Evolutionary conservation across 2,113 vertebrate genomes (phyloP), one percentile per base, ranked within the genome.

Genomic region (Crypturellus undulatus): DNA sequence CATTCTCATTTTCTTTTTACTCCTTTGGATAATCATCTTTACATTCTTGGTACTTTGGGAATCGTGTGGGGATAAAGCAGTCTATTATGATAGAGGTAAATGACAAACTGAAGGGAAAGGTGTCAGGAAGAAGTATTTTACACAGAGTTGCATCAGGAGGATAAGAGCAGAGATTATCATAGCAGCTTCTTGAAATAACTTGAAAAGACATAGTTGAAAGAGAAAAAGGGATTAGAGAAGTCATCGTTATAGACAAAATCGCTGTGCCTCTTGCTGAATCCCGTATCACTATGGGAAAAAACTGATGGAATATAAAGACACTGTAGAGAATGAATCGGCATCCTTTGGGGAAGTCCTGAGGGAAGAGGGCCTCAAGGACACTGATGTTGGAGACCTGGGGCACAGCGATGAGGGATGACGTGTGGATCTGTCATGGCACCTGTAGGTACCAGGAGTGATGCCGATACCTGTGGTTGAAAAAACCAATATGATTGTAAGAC

Each of bases 61-160:
- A 42, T 76, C 75, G 28, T 78, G 43, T 60, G 68, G 65, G 68
- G 43, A 81, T 87, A 58, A 93, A 95, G 70, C 42, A 60, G 83
- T 24, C 64, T 81, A 17, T 32, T 36, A n/a, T 24, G 77, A 58
- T 60, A 72, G 56, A 71, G 69, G 63, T 80, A 73, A 83, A 77
- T 63, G 82, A 70, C 70, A 64, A 90, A 84, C 34, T 69, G 72
- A 60, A 88, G 72, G 69, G 77, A 72, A 58, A 56, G 25, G 30
- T 83, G 60, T 84, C 34, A 72, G 60, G 82, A 79, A 69, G 84
- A 70, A 80, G 28, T 20, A 32, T 81, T 92, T 93, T 78, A 90
- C n/a, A 79, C 91, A 52, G 45, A 85, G 34, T 77, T 87, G 10
- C 63, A 18, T 64, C 34, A 32, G n/a, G 43, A 83, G 67, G 65